Conservation (phyloP, 2,888 invertebrate species). For the Saturnia japonica region DNA sequence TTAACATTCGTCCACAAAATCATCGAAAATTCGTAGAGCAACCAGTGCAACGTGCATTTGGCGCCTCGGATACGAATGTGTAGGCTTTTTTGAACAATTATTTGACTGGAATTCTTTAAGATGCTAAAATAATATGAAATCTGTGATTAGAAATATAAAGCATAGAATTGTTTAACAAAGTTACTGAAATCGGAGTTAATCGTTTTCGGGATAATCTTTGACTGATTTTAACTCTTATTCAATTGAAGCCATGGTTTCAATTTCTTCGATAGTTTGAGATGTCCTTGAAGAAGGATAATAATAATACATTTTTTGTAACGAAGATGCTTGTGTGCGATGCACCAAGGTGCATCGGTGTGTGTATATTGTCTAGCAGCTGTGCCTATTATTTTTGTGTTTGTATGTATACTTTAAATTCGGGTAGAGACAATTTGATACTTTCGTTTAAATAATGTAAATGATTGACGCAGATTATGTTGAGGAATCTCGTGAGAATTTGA, state of each 20-base stretch:
- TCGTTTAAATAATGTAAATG: conserved; percentile 38
- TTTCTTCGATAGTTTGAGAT: conserved; percentile 36
- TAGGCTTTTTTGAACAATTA: conserved; percentile 70
- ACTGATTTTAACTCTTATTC: conserved; percentile 30
- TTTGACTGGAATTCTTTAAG: conserved; percentile 70
- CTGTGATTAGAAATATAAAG: conserved; percentile 21
- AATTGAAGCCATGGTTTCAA: conserved; percentile 37
- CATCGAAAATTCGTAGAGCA: conserved; percentile 54
- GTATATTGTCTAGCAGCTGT: conserved; percentile 74
- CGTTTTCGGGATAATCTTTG: conserved; percentile 42
- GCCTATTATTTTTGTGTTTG: conserved; percentile 71
- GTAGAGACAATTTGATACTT: conserved; percentile 53
- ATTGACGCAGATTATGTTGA: conserved; percentile 51
- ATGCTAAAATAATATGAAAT: conserved; percentile 37
- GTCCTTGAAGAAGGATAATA: conserved; percentile 73
- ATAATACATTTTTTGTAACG: conserved; percentile 76
- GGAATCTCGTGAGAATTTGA: conserved; percentile 64
- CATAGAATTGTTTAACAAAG: conserved; percentile 11
- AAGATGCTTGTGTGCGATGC: conserved; percentile 75
- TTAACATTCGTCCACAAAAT: conserved; percentile 51
- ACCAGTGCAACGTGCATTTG: conserved; percentile 73
- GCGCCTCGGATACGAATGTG: conserved; percentile 74
- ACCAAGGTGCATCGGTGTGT: conserved; percentile 61
- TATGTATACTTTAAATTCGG: conserved; percentile 56
- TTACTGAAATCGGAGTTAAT: conserved; percentile 73